These are phyloP conservation scores for Anoplolepis gracilipes DNA, from an alignment of 1,140 invertebrate species.

Conservation along the genomic window DNA sequence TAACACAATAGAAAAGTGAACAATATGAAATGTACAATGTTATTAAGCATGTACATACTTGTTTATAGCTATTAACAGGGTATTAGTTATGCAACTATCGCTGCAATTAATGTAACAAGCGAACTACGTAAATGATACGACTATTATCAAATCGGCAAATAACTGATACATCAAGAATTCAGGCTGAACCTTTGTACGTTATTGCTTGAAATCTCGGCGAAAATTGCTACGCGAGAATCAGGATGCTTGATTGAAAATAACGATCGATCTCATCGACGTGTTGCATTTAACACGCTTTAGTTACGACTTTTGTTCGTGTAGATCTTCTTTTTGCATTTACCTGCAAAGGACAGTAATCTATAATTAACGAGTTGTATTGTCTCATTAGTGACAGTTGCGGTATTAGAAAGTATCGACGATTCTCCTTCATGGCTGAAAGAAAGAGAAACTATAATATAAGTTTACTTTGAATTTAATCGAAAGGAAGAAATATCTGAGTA, in stretches of 20 bases:
- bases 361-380: background rate
- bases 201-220: slow-evolving; percentile 58
- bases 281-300: slow-evolving; percentile 73
- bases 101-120: slow-evolving; percentile 73
- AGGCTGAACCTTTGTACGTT: slow-evolving; percentile 71
- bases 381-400: slow-evolving; percentile 35
- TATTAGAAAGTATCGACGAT: slow-evolving; percentile 34
- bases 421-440: background rate
- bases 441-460: background rate
- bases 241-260: slow-evolving; percentile 81
- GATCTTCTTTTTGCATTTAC: slow-evolving; percentile 4
- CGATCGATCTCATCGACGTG: slow-evolving; percentile 70
- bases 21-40: slow-evolving; percentile 60
- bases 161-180: slow-evolving; percentile 68
- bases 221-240: slow-evolving; percentile 46
- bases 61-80: slow-evolving; percentile 69
- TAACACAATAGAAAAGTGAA: slow-evolving; percentile 57
- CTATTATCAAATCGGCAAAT: slow-evolving; percentile 38
- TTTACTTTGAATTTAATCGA: background rate
- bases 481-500: slow-evolving; percentile 5
- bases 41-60: slow-evolving; percentile 66
- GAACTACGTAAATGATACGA: slow-evolving; percentile 51
- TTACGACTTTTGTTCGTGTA: slow-evolving; percentile 35
- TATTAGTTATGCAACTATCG: slow-evolving; percentile 62
- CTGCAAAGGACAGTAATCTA: background rate